Base-by-base conservation (phyloP, 2,888 invertebrate species). In the Lydus trimaculatus region DNA sequence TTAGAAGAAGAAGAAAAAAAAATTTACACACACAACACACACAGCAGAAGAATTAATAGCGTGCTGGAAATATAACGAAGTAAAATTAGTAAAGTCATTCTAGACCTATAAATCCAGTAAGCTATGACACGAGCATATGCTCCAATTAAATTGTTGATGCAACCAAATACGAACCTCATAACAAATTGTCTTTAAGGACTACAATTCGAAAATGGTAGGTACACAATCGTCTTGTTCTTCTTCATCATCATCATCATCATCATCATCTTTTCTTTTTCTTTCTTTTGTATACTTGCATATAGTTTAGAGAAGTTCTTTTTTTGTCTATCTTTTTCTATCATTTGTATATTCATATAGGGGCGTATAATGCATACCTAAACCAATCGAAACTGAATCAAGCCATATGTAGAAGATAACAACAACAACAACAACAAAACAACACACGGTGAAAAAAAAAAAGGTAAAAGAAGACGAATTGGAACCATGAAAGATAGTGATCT, bases 91-190 rank as follows among this genome's bases (percentile, higher is more conserved):
- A 75, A 75, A 79, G 80, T 80, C 80, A 80, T 80, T 78, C 77
- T 75, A 73, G 75, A 77, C 74, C 77, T 77, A 80, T 80, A 80
- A 80, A 80, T 80, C 78, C 72, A 77, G 71, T 75, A 73, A 72
- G 78, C 78, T 80, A 79, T 80, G 81, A 80, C 81, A 78, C 76
- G 79, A 78, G 79, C 81, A 80, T 81, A 81, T 81, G 81, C 81
- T 79, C 81, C 80, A 81, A 81, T 81, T 81, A 81, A 81, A 81
- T 56, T 56, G 25, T 56, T 13, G 59, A 61, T 61, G 61, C n/a
- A 67, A 62, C 62, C 65, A 62, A 70, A 59, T 63, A 56, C n/a
- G 31, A 39, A 63, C 67, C 66, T 33, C 65, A 67, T 56, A 59
- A 63, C 67, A 61, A 60, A 58, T 60, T 52, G n/a, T 13, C 2